phyloP scores from a whole-genome alignment of 2,113 vertebrate species.

The Jaculus jaculus region DNA sequence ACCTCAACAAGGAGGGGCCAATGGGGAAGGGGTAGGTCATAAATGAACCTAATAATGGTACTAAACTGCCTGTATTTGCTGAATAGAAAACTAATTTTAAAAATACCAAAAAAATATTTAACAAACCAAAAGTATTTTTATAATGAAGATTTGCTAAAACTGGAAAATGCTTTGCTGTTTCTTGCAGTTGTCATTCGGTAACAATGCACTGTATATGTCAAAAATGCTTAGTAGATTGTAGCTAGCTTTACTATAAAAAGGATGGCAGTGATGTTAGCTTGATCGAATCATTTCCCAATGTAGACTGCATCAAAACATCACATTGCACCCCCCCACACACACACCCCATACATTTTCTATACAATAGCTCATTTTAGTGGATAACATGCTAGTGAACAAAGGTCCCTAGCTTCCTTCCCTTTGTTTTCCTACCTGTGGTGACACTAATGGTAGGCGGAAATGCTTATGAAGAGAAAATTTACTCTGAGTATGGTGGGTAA shows the following conservation, averaged over 20 bases:
- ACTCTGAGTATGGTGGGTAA: not conserved
- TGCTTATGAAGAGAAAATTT: not conserved
- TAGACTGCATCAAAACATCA: not conserved
- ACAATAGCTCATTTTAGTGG: not conserved
- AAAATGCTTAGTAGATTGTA: not conserved
- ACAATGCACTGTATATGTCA: not conserved
- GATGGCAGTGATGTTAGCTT: not conserved
- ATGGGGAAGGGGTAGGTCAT: no score
- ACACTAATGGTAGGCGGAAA: not conserved
- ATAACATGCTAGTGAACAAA: not conserved
- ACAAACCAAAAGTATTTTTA: constrained; percentile 5
- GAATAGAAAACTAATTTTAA: no score
- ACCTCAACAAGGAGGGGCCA: no score
- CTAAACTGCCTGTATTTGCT: no score
- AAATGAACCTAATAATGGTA: no score
- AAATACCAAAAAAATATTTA: constrained; percentile 25
- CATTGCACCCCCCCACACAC: not conserved
- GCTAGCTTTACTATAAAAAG: not conserved
- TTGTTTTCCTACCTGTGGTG: not conserved
- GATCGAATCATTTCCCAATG: not conserved
- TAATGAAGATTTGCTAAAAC: not conserved
- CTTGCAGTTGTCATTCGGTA: not conserved
- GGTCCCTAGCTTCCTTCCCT: not conserved
- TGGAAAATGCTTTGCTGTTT: not conserved
- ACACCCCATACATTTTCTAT: not conserved